Evolutionary conservation across 2,888 invertebrate genomes (phyloP).

Genomic region (Scelioninae gen. 2): DNA sequence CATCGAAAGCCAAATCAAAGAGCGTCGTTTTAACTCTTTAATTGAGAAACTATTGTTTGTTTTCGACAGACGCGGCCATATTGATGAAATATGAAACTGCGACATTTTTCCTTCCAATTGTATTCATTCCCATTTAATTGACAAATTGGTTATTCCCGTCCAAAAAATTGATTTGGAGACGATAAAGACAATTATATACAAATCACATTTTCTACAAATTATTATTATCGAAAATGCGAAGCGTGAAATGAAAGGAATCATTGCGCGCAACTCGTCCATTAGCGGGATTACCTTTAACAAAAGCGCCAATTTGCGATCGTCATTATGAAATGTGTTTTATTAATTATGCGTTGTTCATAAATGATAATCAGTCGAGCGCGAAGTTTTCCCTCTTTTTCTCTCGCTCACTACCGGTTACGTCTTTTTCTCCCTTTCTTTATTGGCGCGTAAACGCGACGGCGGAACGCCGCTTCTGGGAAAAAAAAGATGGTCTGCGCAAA

Average conservation of each 20-base stretch:
- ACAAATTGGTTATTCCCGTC: background rate
- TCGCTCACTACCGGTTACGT: too few relatives aligned
- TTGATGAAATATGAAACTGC: conserved; percentile 21
- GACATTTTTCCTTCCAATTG: conserved; percentile 24
- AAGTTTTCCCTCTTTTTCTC: too few relatives aligned
- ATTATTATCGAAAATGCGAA: conserved; percentile 1
- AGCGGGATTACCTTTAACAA: conserved; percentile 9
- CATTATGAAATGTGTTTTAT: conserved; percentile 1
- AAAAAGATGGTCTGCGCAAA: conserved; percentile 8
- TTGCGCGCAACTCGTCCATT: conserved; percentile 10
- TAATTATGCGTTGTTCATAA: background rate
- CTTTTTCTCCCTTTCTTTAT: too few relatives aligned
- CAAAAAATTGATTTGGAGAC: conserved; percentile 3
- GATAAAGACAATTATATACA: conserved; percentile 11
- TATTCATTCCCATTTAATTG: background rate
- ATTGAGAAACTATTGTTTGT: conserved; percentile 3
- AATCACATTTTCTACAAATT: conserved; percentile 8
- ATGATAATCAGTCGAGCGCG: background rate
- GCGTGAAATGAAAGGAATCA: background rate
- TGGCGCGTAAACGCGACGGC: background rate
- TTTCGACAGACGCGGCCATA: conserved; percentile 12
- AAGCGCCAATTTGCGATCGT: conserved; percentile 13
- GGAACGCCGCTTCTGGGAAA: background rate
- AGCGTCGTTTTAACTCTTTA: too few relatives aligned
- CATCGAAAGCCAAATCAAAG: too few relatives aligned